Conservation (phyloP, 2,888 invertebrate species). For the Anticlea derivata region DNA sequence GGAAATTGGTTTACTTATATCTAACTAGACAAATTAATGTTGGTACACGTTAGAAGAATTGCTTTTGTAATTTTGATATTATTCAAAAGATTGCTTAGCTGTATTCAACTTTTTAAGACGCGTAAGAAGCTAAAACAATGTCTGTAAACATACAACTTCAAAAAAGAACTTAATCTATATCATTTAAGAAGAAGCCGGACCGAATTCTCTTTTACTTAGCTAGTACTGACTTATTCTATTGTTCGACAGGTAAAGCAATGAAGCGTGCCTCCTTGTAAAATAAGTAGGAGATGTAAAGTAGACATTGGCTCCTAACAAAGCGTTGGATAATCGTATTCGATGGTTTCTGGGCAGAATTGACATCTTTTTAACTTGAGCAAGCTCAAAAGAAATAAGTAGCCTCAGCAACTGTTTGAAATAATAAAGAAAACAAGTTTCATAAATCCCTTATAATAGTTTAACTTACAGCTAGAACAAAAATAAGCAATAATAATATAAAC, state of each 20-base stretch:
- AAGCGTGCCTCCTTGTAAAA: background rate
- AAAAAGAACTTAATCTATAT: too few relatives aligned
- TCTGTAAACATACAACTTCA: too few relatives aligned
- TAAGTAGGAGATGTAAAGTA: too few relatives aligned
- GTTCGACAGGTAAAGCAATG: conserved; percentile 14
- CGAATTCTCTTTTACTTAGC: conserved; percentile 4
- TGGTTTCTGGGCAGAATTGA: conserved; percentile 1
- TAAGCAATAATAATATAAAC: too few relatives aligned
- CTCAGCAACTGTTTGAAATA: conserved; percentile 50
- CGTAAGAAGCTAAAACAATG: too few relatives aligned
- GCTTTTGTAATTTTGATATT: background rate
- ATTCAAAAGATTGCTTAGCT: background rate
- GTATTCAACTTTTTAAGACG: background rate
- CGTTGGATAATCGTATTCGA: conserved; percentile 17
- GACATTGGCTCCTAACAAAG: conserved; percentile 21
- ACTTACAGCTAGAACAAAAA: too few relatives aligned
- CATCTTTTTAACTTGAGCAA: conserved; percentile 17
- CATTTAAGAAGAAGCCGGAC: background rate
- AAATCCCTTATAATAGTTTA: too few relatives aligned
- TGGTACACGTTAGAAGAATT: conserved; percentile 5
- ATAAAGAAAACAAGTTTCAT: too few relatives aligned
- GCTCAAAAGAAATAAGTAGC: conserved; percentile 49
- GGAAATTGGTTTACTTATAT: conserved; percentile 51
- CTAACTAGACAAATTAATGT: conserved; percentile 36
- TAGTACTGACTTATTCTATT: conserved; percentile 8